phyloP scores from a whole-genome alignment of 2,113 vertebrate genomes.

The Gallinago paraguaiae region DNA sequence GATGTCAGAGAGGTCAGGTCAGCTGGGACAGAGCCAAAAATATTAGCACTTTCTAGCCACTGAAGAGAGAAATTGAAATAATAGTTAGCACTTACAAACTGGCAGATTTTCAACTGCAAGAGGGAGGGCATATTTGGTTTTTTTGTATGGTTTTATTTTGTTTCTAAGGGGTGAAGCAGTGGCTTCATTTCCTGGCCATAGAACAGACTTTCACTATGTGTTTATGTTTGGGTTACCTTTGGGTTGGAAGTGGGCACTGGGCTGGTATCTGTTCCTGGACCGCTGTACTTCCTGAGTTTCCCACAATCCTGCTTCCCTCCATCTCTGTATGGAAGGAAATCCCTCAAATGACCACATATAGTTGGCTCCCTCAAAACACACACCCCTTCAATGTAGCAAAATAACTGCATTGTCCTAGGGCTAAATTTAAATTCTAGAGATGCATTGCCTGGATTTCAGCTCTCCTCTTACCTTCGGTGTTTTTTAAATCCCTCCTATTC shows the following conservation, averaged over 20 bases:
- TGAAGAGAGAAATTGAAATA: not conserved
- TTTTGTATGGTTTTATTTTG: not conserved
- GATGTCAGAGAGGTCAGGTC: constrained; percentile 30
- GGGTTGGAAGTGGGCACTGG: not conserved
- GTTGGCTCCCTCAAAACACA: not conserved
- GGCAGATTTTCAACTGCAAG: not conserved
- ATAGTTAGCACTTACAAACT: not conserved
- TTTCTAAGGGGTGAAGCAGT: not conserved
- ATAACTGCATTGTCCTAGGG: not conserved
- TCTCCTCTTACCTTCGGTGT: not conserved
- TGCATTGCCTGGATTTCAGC: not conserved
- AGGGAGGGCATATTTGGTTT: not conserved
- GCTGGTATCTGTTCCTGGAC: not conserved
- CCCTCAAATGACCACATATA: not conserved
- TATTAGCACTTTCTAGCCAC: not conserved
- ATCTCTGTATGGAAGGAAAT: not conserved
- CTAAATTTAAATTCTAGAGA: not conserved
- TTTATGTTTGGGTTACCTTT: not conserved
- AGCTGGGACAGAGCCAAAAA: constrained; percentile 43
- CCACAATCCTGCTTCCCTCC: not conserved
- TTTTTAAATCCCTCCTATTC: not conserved
- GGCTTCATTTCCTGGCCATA: not conserved
- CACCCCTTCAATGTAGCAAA: rapidly evolving
- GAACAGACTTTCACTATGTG: not conserved
- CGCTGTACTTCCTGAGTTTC: not conserved